A percentile compares a stretch with the other conserved stretches of the same genome.
Conservation (phyloP, 2,888 invertebrate species). For the Smittia aterrima region DNA sequence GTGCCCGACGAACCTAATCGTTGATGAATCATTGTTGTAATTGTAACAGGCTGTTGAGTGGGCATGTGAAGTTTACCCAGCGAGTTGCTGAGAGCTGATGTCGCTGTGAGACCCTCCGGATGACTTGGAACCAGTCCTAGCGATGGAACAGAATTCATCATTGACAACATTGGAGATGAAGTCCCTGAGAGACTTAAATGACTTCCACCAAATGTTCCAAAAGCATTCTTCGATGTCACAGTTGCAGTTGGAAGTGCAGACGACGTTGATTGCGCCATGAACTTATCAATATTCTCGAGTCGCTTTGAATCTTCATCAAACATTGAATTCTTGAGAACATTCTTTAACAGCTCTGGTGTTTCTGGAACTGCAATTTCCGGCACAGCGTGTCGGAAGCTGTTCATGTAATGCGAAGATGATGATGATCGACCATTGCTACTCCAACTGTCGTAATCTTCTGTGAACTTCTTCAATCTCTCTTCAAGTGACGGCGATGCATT, state of each 20-base stretch:
- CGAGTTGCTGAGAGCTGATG: constrained; percentile 43
- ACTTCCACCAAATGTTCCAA: constrained; percentile 17
- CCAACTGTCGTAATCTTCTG: constrained; percentile 92
- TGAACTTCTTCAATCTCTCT: constrained; percentile 86
- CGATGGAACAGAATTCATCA: background rate
- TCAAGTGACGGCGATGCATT: constrained; percentile 77
- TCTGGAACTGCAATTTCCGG: constrained; percentile 76
- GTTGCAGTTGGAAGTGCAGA: constrained; percentile 47
- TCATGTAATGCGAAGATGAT: constrained; percentile 49
- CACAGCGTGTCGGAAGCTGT: constrained; percentile 62
- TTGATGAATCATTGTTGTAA: constrained; percentile 32
- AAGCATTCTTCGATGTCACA: background rate
- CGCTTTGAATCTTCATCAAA: constrained; percentile 95
- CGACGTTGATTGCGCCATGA: constrained; percentile 60
- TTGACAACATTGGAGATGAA: background rate
- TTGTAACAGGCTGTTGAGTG: constrained; percentile 30
- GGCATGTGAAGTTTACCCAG: constrained; percentile 25
- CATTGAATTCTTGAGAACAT: constrained; percentile 86
- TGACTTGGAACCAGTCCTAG: constrained; percentile 41
- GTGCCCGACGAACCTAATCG: constrained; percentile 26
- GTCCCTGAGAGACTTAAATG: constrained; percentile 22
- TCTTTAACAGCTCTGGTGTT: constrained; percentile 91
- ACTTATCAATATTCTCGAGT: constrained; percentile 82
- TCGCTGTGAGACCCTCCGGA: constrained; percentile 43
- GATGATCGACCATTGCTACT: constrained; percentile 37